Percentiles rank a stretch among this genome's conserved stretches.
Conservation (phyloP, 2,888 invertebrate species). For the Lasiommata megera region DNA sequence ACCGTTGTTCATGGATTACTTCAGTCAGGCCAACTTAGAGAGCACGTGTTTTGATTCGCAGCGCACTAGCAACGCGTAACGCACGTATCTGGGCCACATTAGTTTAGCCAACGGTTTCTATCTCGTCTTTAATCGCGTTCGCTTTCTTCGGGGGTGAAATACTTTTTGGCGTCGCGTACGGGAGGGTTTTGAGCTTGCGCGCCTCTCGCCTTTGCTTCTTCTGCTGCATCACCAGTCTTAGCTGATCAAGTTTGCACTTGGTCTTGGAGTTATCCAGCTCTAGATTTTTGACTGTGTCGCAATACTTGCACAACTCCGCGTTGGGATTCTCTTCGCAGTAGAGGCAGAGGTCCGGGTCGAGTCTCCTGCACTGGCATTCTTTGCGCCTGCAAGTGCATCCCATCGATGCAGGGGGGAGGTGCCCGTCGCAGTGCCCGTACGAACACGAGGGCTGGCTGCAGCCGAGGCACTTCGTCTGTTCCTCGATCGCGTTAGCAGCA, state of each 20-base stretch:
- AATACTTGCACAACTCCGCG: slow-evolving; percentile 67
- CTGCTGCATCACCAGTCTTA: slow-evolving; percentile 95
- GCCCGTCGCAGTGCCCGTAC: slow-evolving; percentile 66
- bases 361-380: slow-evolving; percentile 48
- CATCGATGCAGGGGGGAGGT: slow-evolving; percentile 41
- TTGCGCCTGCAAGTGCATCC: slow-evolving; percentile 43
- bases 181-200: slow-evolving; percentile 85
- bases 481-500: slow-evolving; percentile 44
- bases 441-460: slow-evolving; percentile 57
- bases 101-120: slow-evolving; percentile 67
- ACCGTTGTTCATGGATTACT: no score
- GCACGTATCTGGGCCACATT: slow-evolving; percentile 26
- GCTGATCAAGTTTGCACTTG: slow-evolving; percentile 92
- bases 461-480: slow-evolving; percentile 50
- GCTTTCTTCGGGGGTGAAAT: slow-evolving; percentile 92
- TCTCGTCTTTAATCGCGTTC: slow-evolving; percentile 89
- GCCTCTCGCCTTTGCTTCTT: slow-evolving; percentile 91
- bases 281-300: slow-evolving; percentile 69
- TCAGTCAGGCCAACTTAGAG: no score
- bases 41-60: no score
- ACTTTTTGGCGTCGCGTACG: slow-evolving; percentile 86
- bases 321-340: slow-evolving; percentile 44
- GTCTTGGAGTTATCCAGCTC: slow-evolving; percentile 89
- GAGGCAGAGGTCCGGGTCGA: slow-evolving; percentile 44
- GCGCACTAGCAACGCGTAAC: neutral